Conservation (phyloP, 2,113 vertebrate species). For the Muntiacus muntjak region DNA sequence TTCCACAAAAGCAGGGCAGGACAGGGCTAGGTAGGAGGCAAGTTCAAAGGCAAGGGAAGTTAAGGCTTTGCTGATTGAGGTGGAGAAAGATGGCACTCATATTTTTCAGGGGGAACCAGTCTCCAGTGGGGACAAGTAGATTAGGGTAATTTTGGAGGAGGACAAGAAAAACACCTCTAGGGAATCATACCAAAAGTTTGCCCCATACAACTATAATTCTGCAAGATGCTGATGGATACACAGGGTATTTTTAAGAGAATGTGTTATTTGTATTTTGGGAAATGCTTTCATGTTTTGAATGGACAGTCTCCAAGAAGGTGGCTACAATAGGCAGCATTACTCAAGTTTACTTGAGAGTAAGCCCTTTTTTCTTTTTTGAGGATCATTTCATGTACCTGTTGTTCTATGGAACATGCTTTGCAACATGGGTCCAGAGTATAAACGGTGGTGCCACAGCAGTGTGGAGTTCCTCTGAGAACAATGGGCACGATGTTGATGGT, state of each 20-base stretch:
- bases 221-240: not conserved
- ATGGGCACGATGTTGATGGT: not conserved
- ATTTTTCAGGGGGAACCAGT: not conserved
- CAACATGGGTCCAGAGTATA: not conserved
- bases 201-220: not conserved
- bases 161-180: not conserved
- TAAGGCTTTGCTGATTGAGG: not conserved
- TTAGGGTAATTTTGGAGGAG: not conserved
- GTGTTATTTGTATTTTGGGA: not conserved
- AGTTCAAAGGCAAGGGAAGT: not conserved
- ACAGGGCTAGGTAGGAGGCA: not conserved
- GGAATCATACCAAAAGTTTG: not conserved
- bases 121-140: not conserved
- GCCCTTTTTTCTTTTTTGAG: not conserved
- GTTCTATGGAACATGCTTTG: not conserved
- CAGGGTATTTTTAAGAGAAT: not conserved
- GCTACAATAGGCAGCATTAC: not conserved
- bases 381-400: not conserved
- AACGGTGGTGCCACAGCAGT: not conserved
- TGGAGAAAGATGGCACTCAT: not conserved
- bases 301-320: not conserved
- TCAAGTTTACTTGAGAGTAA: not conserved
- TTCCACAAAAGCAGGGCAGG: not conserved
- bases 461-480: not conserved
- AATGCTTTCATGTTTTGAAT: not conserved